phyloP scores from a whole-genome alignment of 1,140 invertebrate species.

The Cyclina sinensis region DNA sequence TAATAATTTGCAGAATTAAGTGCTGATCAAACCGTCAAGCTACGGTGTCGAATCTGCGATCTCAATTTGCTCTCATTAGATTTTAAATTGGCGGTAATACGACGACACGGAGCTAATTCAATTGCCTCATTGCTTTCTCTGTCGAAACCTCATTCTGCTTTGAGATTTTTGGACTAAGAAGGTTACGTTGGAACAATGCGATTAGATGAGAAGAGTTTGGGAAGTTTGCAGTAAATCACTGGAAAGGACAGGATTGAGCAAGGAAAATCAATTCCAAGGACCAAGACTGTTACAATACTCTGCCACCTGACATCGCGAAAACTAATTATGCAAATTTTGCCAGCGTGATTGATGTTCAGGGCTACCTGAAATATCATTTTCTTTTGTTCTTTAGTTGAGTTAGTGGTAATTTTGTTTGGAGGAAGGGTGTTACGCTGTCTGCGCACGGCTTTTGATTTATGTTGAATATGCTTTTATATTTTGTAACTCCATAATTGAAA shows the following conservation, averaged over 20 bases:
- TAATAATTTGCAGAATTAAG: constrained; percentile 68
- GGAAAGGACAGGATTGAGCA: constrained; percentile 9
- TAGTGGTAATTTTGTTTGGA: constrained; percentile 2
- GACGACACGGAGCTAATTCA: constrained; percentile 63
- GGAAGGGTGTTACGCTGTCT: constrained; percentile 18
- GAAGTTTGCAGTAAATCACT: constrained; percentile 56
- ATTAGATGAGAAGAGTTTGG: constrained; percentile 23
- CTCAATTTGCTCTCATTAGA: constrained; percentile 71
- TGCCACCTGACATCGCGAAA: constrained; percentile 54
- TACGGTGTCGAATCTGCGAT: constrained; percentile 36
- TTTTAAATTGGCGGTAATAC: constrained; percentile 67
- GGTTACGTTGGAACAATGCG: constrained; percentile 54
- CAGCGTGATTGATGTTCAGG: constrained; percentile 52
- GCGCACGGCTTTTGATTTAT: constrained; percentile 9
- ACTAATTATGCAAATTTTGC: constrained; percentile 66
- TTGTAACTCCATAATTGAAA: background rate
- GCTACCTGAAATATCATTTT: constrained; percentile 55
- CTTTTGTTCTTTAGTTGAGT: constrained; percentile 61
- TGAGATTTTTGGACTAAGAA: constrained; percentile 21
- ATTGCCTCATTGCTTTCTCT: constrained; percentile 56
- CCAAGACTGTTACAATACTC: constrained; percentile 44
- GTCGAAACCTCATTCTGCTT: background rate
- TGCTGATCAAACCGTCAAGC: constrained; percentile 5
- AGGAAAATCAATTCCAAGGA: constrained; percentile 32
- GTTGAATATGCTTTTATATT: constrained; percentile 34